Evolutionary conservation across 2,113 vertebrate genomes (phyloP).

Genomic region (Stigmatopora argus): DNA sequence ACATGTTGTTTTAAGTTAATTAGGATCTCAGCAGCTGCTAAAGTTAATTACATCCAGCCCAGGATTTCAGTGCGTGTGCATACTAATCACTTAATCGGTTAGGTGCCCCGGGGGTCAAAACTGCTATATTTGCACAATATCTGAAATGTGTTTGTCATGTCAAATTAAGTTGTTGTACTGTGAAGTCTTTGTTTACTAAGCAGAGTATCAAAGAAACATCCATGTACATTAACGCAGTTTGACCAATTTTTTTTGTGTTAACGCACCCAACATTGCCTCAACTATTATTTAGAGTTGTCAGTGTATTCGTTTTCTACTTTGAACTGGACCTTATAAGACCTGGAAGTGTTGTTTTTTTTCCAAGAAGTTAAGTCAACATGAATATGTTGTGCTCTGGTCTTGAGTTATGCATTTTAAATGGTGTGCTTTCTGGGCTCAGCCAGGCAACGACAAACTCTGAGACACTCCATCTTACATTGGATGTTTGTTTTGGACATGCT

Average conservation of each 20-base stretch:
- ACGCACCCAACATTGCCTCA: too few species aligned
- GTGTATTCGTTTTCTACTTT: too few species aligned
- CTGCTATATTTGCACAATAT: neutral
- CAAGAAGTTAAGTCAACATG: neutral
- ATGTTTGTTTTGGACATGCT: slow-evolving; percentile 49
- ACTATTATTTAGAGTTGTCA: too few species aligned
- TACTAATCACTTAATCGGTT: slow-evolving; percentile 3
- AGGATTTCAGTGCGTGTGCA: neutral
- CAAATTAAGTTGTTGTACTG: neutral
- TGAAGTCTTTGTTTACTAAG: neutral
- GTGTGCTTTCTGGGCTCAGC: neutral
- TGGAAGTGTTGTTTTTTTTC: neutral
- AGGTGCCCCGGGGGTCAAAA: neutral
- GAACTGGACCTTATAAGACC: neutral
- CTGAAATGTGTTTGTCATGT: neutral
- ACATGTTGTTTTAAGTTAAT: slow-evolving; percentile 2
- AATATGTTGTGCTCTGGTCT: neutral
- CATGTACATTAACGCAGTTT: neutral
- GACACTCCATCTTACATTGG: slow-evolving; percentile 3
- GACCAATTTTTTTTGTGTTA: neutral
- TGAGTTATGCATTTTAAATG: slow-evolving; percentile 2
- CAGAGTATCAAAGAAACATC: neutral
- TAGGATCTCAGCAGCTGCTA: neutral
- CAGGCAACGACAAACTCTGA: neutral
- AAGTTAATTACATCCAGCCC: neutral